Conservation (phyloP, 2,113 vertebrate species). For the Crotalus viridis region DNA sequence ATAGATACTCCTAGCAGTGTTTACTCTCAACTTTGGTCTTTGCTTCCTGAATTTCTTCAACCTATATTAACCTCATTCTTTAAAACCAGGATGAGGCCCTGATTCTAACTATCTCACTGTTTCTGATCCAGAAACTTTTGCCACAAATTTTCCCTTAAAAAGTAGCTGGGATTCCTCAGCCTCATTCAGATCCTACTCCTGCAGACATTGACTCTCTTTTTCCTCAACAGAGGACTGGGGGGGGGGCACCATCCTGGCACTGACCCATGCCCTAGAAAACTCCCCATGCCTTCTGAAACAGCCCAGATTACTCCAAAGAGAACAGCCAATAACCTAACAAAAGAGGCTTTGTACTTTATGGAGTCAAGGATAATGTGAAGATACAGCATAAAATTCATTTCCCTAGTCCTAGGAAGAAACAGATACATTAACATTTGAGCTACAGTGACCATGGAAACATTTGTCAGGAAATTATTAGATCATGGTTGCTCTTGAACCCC, state of each 20-base stretch:
- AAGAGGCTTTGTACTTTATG: neutral
- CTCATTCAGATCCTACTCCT: neutral
- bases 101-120: neutral
- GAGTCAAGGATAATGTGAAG: neutral
- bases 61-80: neutral
- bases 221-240: neutral
- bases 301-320: neutral
- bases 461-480: neutral
- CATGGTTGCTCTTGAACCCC: neutral
- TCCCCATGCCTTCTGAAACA: neutral
- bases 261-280: neutral
- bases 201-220: neutral
- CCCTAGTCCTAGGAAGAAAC: neutral
- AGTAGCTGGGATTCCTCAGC: neutral
- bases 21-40: no score
- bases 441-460: neutral
- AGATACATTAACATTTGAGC: neutral
- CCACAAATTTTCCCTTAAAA: neutral
- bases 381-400: neutral
- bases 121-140: neutral
- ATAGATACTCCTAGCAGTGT: no score
- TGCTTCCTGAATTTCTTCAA: neutral
- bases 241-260: neutral
- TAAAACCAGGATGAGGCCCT: neutral
- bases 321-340: neutral